Conservation (phyloP, 2,113 vertebrate genomes). For the Clinocottus analis region DNA sequence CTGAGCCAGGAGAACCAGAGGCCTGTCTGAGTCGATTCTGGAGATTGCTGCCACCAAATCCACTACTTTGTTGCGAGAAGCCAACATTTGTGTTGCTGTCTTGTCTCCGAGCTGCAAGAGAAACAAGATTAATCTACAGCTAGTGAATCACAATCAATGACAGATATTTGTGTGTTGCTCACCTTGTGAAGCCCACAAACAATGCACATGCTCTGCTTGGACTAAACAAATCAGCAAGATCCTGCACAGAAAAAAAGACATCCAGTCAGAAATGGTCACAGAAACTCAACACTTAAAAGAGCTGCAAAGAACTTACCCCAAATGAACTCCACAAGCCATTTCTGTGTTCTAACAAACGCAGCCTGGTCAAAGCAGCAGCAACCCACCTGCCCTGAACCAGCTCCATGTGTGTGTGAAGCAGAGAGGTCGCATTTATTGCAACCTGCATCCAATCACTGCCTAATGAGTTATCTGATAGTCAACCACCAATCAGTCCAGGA, state of each 20-base stretch:
- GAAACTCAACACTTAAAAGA: background rate
- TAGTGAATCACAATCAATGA: background rate
- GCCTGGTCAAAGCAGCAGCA: slow-evolving; percentile 5
- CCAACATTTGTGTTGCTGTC: slow-evolving; percentile 23
- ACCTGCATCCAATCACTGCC: slow-evolving; percentile 46
- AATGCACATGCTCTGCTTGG: slow-evolving; percentile 60
- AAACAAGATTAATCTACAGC: background rate
- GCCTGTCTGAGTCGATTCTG: slow-evolving; percentile 68
- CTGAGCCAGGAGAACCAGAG: background rate
- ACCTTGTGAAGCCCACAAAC: slow-evolving; percentile 55
- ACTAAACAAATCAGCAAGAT: slow-evolving; percentile 56
- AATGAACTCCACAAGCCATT: slow-evolving; percentile 71
- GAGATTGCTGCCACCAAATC: slow-evolving; percentile 3
- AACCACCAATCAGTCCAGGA: background rate
- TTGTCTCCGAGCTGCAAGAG: slow-evolving; percentile 15
- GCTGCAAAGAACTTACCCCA: slow-evolving; percentile 54
- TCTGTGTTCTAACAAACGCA: background rate
- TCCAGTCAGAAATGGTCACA: background rate
- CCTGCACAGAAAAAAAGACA: slow-evolving; percentile 30
- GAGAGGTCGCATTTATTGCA: slow-evolving; percentile 19
- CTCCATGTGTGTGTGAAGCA: background rate
- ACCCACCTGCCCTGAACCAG: background rate
- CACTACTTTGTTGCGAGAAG: slow-evolving; percentile 19
- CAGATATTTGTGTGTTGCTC: background rate
- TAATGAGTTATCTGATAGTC: slow-evolving; percentile 38